These are phyloP conservation scores for Hyperoodon ampullatus DNA, from an alignment of 2,113 vertebrate species.

Conservation along the genomic window DNA sequence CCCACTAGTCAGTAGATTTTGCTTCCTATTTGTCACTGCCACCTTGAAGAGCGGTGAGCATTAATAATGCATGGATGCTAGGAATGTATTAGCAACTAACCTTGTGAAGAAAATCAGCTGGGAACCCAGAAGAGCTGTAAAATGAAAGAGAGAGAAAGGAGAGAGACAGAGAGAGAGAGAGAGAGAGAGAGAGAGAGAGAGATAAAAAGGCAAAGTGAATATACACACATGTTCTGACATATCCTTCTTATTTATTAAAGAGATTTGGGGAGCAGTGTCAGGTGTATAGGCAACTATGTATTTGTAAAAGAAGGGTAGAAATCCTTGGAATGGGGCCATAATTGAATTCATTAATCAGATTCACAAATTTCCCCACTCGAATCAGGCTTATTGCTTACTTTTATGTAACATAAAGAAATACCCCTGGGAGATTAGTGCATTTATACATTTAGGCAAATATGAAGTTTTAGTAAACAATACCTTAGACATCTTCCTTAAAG, in stretches of 20 bases:
- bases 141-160: constrained; percentile 42
- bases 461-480: constrained; percentile 35
- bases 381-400: constrained; percentile 48
- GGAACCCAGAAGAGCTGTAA: constrained; percentile 88
- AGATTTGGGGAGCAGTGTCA: constrained; percentile 85
- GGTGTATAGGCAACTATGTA: constrained; percentile 86
- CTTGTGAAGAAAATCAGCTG: constrained; percentile 94
- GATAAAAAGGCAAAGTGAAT: constrained; percentile 54
- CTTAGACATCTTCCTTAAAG: not conserved
- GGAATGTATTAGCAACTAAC: constrained; percentile 99
- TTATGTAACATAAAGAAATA: constrained; percentile 71
- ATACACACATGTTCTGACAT: constrained; percentile 40
- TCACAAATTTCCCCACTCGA: constrained; percentile 60
- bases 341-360: constrained; percentile 96
- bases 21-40: constrained; percentile 99
- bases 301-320: constrained; percentile 83
- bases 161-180: not conserved
- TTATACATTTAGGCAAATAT: constrained; percentile 58
- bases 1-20: constrained; percentile 96
- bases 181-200: not conserved
- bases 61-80: constrained; percentile 99
- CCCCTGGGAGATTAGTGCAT: constrained; percentile 38
- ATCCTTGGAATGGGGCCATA: constrained; percentile 87
- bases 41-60: constrained; percentile 95
- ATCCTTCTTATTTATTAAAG: constrained; percentile 89